phyloP scores from a whole-genome alignment of 2,113 vertebrate species.

The Cyphomyrus discorhynchus region DNA sequence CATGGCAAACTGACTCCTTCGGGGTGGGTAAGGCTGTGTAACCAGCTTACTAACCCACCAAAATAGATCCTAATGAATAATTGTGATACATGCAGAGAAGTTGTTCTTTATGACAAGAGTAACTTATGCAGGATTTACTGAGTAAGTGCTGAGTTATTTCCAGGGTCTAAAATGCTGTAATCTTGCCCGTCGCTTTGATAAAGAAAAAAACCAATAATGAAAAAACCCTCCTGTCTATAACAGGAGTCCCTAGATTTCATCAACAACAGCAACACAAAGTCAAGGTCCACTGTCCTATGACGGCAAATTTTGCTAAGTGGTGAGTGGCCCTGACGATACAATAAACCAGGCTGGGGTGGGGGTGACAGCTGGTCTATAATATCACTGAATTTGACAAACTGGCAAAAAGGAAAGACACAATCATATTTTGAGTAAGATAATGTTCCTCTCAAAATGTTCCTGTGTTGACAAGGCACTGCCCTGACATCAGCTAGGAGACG shows the following conservation, averaged over 20 bases:
- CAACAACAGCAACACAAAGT: background rate
- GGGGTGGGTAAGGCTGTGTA: background rate
- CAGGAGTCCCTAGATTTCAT: background rate
- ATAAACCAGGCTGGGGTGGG: background rate
- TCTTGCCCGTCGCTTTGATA: background rate
- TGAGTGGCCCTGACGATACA: background rate
- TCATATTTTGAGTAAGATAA: background rate
- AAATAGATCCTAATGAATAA: background rate
- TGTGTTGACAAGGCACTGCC: background rate
- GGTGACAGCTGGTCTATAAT: background rate
- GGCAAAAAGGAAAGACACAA: background rate
- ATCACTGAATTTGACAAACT: background rate
- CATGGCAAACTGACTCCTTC: slow-evolving; percentile 17
- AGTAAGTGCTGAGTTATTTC: background rate
- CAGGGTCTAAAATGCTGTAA: background rate
- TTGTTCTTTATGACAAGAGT: background rate
- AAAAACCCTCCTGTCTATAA: background rate
- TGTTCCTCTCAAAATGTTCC: background rate
- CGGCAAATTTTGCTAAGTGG: background rate
- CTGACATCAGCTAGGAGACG: background rate
- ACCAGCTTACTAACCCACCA: background rate
- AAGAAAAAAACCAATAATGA: background rate
- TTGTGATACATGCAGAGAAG: background rate
- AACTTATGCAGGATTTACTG: background rate
- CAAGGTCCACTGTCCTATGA: background rate